Evolutionary conservation across 1,140 invertebrate genomes (phyloP).

Genomic region (Cyphomyrmex costatus): DNA sequence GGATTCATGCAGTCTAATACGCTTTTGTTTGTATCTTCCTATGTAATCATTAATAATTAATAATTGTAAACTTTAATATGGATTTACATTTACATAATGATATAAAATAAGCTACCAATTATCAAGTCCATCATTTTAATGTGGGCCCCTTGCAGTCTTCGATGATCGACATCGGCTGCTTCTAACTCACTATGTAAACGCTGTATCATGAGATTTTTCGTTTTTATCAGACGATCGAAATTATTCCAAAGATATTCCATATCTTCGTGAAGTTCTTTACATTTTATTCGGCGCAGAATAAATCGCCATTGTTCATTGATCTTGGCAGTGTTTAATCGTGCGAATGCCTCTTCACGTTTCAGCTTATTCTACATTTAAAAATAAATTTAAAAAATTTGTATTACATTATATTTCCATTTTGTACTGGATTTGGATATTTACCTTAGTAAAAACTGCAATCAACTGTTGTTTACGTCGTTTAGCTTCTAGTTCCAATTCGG

Average conservation of each 20-base stretch:
- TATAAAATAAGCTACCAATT: slow-evolving; percentile 86
- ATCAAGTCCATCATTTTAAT: slow-evolving; percentile 90
- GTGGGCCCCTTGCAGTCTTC: slow-evolving; percentile 89
- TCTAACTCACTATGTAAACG: slow-evolving; percentile 89
- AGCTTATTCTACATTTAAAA: slow-evolving; percentile 90
- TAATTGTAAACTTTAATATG: not conserved
- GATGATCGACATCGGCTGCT: slow-evolving; percentile 91
- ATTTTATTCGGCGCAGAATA: slow-evolving; percentile 91
- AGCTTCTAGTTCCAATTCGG: slow-evolving; percentile 93
- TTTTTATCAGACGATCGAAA: slow-evolving; percentile 88
- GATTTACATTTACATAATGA: not conserved
- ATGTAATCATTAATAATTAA: slow-evolving; percentile 57
- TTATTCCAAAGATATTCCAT: slow-evolving; percentile 88
- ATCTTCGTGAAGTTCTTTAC: slow-evolving; percentile 90
- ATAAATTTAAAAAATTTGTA: not conserved
- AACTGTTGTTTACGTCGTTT: slow-evolving; percentile 92
- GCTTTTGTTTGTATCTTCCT: slow-evolving; percentile 85
- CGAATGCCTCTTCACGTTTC: slow-evolving; percentile 92
- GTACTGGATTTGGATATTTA: slow-evolving; percentile 84
- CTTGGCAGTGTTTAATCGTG: slow-evolving; percentile 92
- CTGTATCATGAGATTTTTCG: slow-evolving; percentile 90
- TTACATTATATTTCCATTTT: slow-evolving; percentile 14
- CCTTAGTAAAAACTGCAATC: slow-evolving; percentile 92
- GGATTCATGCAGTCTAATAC: slow-evolving; percentile 87
- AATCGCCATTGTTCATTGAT: slow-evolving; percentile 94